Percentiles rank a stretch among this genome's conserved stretches.
These are phyloP conservation scores for Drosophila ercepeae DNA, from an alignment of 1,140 invertebrate genomes.

Conservation along the genomic window DNA sequence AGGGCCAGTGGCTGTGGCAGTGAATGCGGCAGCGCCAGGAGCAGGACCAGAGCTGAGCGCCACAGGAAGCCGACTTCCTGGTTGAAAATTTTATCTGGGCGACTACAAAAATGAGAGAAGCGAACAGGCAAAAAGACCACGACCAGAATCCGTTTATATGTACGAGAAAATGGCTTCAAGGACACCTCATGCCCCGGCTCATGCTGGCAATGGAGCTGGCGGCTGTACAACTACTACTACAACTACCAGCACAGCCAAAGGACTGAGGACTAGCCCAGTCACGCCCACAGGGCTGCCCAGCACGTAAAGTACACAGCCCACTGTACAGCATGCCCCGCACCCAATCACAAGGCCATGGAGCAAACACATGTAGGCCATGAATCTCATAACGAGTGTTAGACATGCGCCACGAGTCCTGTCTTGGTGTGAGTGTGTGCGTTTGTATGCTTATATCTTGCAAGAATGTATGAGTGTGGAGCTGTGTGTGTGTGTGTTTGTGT, in stretches of 20 bases:
- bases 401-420: slow-evolving; percentile 59
- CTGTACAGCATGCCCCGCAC: slow-evolving; percentile 60
- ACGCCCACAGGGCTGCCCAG: slow-evolving; percentile 47
- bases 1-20: slow-evolving; percentile 26
- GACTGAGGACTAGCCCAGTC: slow-evolving; percentile 18
- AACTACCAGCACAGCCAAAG: slow-evolving; percentile 4
- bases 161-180: slow-evolving; percentile 80
- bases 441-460: slow-evolving; percentile 2
- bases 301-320: slow-evolving; percentile 67
- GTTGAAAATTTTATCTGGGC: slow-evolving; percentile 75
- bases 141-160: slow-evolving; percentile 71
- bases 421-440: slow-evolving; percentile 10
- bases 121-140: slow-evolving; percentile 16
- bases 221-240: slow-evolving; percentile 51
- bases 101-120: slow-evolving; percentile 36
- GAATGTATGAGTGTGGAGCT: neutral
- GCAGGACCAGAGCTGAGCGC: slow-evolving; percentile 33
- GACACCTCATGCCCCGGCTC: slow-evolving; percentile 46
- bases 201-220: slow-evolving; percentile 41
- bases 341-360: slow-evolving; percentile 79
- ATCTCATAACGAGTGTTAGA: slow-evolving; percentile 80
- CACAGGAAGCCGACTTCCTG: slow-evolving; percentile 74
- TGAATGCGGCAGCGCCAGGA: slow-evolving; percentile 18
- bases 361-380: slow-evolving; percentile 80
- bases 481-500: slow-evolving; percentile 1